Evolutionary conservation across 1,140 invertebrate genomes (phyloP).

Genomic region (Drosophila obscura): DNA sequence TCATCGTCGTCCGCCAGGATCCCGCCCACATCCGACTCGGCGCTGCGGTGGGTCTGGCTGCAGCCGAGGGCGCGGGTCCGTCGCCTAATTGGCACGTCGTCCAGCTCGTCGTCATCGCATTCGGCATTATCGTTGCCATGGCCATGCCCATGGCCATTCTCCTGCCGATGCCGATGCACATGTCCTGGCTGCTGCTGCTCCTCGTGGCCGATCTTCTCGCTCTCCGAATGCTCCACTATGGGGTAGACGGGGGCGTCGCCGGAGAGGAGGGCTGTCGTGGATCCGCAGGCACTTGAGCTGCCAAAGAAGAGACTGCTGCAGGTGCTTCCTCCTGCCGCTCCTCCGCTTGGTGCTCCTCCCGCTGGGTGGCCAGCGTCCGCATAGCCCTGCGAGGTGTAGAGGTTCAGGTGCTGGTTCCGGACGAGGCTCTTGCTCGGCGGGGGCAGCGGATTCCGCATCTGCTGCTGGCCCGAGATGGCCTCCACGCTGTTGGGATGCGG

Average conservation of each 20-base stretch:
- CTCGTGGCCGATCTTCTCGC: slow-evolving; percentile 86
- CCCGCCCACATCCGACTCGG: slow-evolving; percentile 77
- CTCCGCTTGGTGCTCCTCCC: slow-evolving; percentile 64
- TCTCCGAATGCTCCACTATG: slow-evolving; percentile 90
- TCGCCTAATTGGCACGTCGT: slow-evolving; percentile 61
- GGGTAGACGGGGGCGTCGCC: slow-evolving; percentile 88
- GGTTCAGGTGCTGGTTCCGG: slow-evolving; percentile 87
- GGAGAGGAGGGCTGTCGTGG: slow-evolving; percentile 68
- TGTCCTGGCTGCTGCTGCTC: slow-evolving; percentile 12
- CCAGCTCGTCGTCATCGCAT: slow-evolving; percentile 81
- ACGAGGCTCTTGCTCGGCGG: slow-evolving; percentile 87
- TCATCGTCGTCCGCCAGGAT: slow-evolving; percentile 71
- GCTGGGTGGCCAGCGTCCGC: slow-evolving; percentile 16
- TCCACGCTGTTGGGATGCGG: slow-evolving; percentile 89
- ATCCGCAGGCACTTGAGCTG: slow-evolving; percentile 85
- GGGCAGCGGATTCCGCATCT: slow-evolving; percentile 86
- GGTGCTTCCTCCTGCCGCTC: slow-evolving; percentile 58
- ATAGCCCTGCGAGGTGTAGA: slow-evolving; percentile 84
- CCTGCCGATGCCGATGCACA: slow-evolving; percentile 32
- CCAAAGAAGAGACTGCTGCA: slow-evolving; percentile 87
- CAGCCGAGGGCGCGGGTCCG: slow-evolving; percentile 67
- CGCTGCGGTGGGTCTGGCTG: slow-evolving; percentile 70
- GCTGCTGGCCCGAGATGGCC: slow-evolving; percentile 87
- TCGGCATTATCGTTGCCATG: slow-evolving; percentile 16
- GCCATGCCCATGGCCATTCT: background rate